Base-by-base conservation (phyloP, 2,888 invertebrate species). In the Thymelicus sylvestris region DNA sequence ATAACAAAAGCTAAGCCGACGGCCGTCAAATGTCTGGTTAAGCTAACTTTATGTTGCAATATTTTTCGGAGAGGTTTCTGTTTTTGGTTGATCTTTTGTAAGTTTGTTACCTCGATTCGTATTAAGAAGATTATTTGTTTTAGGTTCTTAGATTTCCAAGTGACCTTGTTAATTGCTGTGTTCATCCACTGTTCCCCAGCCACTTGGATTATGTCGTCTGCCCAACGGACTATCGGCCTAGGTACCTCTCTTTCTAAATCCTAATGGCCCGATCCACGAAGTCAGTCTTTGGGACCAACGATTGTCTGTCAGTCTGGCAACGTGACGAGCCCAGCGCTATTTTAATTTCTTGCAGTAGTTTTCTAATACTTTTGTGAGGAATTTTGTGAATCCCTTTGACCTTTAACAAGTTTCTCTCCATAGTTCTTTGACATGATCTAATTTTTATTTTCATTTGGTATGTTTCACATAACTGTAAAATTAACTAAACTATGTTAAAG, bases 11-110 rank as follows among this genome's bases (percentile, higher is more conserved):
- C 12, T 48, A n/a, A 48, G 48, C 48, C 48, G 0, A 7, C n/a
- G 48, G 48, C n/a, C 48, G 48, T 48, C 48, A 48, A 48, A 48
- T n/a, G 48, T 48, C n/a, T 48, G 48, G 48, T 13, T 13, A 1
- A 48, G 48, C n/a, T n/a, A 48, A 48, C 48, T 48, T 48, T 48
- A 48, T n/a, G 48, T 48, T 48, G 48, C 48, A 15, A 10, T 48
- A 48, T 48, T 48, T 48, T 48, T 48, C 15, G 15, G 15, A 48
- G 12, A 44, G 48, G 48, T 48, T 48, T 48, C 1, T 12, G 8
- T 10, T 12, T 10, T 44, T 1, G 44, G 10, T 4, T 44, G 8
- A 44, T 7, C 12, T 44, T 8, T 44, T 44, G 0, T 44, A 10
- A 10, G 10, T 7, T 39, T 19, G 19, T 19, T 19, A 19, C 19